phyloP scores from a whole-genome alignment of 2,113 vertebrate species.

The Ptilorrhoa leucosticta region DNA sequence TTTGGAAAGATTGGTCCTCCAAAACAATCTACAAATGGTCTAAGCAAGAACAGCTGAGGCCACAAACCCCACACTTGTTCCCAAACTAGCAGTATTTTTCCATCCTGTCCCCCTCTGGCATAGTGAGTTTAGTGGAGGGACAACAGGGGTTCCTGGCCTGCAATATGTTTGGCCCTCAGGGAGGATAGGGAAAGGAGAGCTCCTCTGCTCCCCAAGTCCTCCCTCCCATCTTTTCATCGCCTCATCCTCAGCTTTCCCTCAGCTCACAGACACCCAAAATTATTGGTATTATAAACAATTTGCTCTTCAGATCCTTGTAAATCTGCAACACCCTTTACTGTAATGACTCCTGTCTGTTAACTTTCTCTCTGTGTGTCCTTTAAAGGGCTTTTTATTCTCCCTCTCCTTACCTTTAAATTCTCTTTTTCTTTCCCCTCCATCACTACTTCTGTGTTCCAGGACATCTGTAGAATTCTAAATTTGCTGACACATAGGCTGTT shows the following conservation, averaged over 20 bases:
- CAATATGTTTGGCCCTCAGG: neutral
- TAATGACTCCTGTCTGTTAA: neutral
- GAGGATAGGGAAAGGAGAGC: neutral
- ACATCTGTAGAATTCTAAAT: conserved; percentile 21
- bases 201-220: neutral
- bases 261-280: neutral
- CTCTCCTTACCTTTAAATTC: neutral
- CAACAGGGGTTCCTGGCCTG: neutral
- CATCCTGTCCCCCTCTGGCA: neutral
- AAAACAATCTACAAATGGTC: neutral
- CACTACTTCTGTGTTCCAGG: neutral
- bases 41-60: neutral
- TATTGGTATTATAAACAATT: neutral
- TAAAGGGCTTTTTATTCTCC: neutral
- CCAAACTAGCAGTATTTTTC: neutral
- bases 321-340: neutral
- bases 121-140: neutral
- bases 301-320: neutral
- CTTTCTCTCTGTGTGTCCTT: neutral
- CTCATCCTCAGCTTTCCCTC: neutral
- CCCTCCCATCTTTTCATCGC: neutral
- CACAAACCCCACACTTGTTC: neutral
- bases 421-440: neutral
- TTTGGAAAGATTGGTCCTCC: neutral
- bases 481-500: conserved; percentile 12